These are phyloP conservation scores for Catamblyrhynchus diadema DNA, from an alignment of 2,797 vertebrate genomes.

Conservation along the genomic window DNA sequence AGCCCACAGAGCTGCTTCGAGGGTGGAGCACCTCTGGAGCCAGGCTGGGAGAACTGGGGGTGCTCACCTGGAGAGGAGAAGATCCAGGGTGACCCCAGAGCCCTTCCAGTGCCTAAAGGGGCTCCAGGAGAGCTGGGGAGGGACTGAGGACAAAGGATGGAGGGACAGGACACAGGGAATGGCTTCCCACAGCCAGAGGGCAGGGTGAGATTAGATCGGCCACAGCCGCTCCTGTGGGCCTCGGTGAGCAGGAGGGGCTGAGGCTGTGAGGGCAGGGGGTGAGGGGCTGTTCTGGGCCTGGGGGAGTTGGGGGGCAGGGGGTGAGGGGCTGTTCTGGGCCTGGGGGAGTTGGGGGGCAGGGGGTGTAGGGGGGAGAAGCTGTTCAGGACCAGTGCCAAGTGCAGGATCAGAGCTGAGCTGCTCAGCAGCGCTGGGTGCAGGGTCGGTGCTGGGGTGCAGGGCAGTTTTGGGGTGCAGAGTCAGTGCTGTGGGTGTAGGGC, in stretches of 20 bases:
- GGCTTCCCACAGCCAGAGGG: background rate
- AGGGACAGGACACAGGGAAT: background rate
- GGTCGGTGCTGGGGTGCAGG: too few species aligned
- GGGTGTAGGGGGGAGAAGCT: too few species aligned
- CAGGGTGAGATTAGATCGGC: accelerated
- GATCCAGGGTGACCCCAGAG: background rate
- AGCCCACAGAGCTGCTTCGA: accelerated
- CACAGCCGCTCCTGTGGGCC: accelerated
- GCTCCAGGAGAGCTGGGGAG: background rate
- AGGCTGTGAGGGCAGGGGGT: background rate
- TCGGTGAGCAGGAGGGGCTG: accelerated
- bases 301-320: background rate
- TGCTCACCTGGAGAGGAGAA: background rate
- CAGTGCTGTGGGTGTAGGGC: too few species aligned
- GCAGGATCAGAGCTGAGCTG: background rate
- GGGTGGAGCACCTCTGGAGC: background rate
- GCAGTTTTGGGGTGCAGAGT: too few species aligned
- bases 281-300: background rate
- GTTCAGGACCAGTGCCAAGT: accelerated
- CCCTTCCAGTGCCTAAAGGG: background rate
- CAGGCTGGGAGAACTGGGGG: background rate
- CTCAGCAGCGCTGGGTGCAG: background rate
- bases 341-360: background rate
- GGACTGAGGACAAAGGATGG: too few species aligned
- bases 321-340: too few species aligned